Evolutionary conservation across 1,140 invertebrate species (phyloP), one percentile per base, ranked within the genome.

Genomic region (Pogonomyrmex barbatus): DNA sequence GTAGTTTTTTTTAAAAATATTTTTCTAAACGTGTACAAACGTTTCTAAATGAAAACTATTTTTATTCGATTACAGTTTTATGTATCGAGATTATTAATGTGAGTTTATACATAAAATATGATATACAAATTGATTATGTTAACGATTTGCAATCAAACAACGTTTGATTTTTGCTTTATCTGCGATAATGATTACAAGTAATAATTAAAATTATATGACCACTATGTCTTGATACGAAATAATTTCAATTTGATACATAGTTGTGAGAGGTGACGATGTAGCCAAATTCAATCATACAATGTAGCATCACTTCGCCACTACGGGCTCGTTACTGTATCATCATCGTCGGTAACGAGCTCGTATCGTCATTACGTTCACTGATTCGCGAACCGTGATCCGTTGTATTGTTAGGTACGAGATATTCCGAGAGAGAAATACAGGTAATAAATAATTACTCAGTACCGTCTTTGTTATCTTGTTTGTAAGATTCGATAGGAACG

Each of bases 351-450:
- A 89, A 90, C 88, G 85, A 89, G 89, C 84, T 89, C 71, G 84
- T 87, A 89, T 89, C 87, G 77, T 83, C 88, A 89, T 83, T 89
- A 89, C 58, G 77, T 86, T 87, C 71, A 52, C 58, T 60, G 87
- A 71, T 78, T 88, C 62, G 70, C 78, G 62, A 71, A 39, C 45
- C 83, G 45, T 75, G 63, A 77, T 82, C 65, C 83, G 62, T 63
- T 58, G 36, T 39, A 68, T 36, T 65, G 82, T 75, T 81, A 68
- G 75, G 87, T 73, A 52, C 79, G 54, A 82, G 67, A 75, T 83
- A 73, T 60, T n/a, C 36, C 36, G 30, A 4, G 14, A 63, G 77
- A 24, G 62, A 75, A 75, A 36, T 47, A 24, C 68, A 60, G 79
- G 17, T 47, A 83, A 83, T 83, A 83, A 75, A 83, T 62, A 83